Conservation (phyloP, 2,113 vertebrate genomes). For the Cebidichthys violaceus region DNA sequence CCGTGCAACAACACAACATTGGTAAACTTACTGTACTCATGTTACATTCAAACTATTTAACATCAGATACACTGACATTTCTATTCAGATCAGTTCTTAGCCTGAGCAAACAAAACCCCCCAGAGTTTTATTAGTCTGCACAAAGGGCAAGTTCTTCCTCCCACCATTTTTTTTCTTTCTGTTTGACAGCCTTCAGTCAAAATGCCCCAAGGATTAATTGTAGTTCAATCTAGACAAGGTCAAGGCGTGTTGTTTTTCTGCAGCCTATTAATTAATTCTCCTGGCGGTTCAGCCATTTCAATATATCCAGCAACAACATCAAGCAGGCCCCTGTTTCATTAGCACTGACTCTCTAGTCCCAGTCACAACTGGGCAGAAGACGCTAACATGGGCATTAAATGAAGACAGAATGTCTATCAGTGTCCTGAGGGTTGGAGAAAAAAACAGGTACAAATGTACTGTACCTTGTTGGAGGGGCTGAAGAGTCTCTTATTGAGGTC, state of each 20-base stretch:
- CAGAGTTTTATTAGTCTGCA: constrained; percentile 54
- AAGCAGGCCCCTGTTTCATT: constrained; percentile 47
- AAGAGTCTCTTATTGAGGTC: constrained; percentile 31
- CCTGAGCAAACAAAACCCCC: constrained; percentile 51
- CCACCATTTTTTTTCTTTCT: constrained; percentile 17
- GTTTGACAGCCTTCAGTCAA: constrained; percentile 48
- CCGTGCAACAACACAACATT: constrained; percentile 36
- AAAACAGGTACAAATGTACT: neutral
- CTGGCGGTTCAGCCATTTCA: constrained; percentile 34
- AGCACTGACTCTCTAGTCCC: constrained; percentile 33
- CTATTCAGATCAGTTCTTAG: constrained; percentile 44
- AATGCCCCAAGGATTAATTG: constrained; percentile 50
- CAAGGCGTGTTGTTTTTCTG: constrained; percentile 58
- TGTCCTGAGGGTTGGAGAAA: constrained; percentile 8
- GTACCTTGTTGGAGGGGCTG: constrained; percentile 52
- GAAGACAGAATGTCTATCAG: constrained; percentile 26
- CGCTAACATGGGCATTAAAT: neutral
- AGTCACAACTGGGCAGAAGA: constrained; percentile 34
- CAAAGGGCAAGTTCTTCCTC: constrained; percentile 51
- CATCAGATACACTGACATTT: constrained; percentile 60
- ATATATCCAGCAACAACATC: constrained; percentile 53
- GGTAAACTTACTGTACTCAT: constrained; percentile 37
- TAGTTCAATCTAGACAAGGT: constrained; percentile 70
- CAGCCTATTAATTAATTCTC: constrained; percentile 57
- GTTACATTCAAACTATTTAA: constrained; percentile 50